Conservation (phyloP, 2,888 invertebrate genomes). For the Himalopsyche japonica region DNA sequence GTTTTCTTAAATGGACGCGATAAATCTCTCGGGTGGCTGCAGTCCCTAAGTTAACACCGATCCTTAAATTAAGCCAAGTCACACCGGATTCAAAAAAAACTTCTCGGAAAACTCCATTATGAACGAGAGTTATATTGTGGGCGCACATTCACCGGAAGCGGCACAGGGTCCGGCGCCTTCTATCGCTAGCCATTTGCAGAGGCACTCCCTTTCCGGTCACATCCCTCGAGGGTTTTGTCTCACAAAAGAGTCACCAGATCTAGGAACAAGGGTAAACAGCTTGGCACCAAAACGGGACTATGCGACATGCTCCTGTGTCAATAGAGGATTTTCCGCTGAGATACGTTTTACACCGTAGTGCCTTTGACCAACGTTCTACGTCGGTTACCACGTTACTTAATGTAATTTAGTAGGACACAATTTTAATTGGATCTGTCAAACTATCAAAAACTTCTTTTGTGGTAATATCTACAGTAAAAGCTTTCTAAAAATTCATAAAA, state of each 20-base stretch:
- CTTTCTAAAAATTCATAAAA: too few relatives aligned
- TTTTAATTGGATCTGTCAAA: background rate
- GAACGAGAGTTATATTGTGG: too few relatives aligned
- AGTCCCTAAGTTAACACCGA: too few relatives aligned
- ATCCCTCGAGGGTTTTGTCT: background rate
- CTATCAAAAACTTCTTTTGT: background rate
- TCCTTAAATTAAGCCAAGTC: too few relatives aligned
- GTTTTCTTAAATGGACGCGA: too few relatives aligned
- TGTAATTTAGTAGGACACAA: background rate
- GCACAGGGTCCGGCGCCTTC: background rate
- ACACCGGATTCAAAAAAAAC: too few relatives aligned
- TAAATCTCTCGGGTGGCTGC: too few relatives aligned
- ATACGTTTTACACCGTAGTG: background rate
- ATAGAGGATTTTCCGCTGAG: background rate
- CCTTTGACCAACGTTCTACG: background rate
- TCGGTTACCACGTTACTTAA: background rate
- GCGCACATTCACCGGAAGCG: too few relatives aligned
- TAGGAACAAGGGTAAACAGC: background rate
- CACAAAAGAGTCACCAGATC: background rate
- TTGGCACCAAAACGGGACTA: background rate
- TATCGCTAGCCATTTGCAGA: background rate
- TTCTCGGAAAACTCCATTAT: too few relatives aligned
- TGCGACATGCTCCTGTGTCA: background rate
- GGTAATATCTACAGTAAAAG: background rate
- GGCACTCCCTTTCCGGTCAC: background rate